Conservation (phyloP, 1,140 invertebrate genomes). For the Telenomus remus region DNA sequence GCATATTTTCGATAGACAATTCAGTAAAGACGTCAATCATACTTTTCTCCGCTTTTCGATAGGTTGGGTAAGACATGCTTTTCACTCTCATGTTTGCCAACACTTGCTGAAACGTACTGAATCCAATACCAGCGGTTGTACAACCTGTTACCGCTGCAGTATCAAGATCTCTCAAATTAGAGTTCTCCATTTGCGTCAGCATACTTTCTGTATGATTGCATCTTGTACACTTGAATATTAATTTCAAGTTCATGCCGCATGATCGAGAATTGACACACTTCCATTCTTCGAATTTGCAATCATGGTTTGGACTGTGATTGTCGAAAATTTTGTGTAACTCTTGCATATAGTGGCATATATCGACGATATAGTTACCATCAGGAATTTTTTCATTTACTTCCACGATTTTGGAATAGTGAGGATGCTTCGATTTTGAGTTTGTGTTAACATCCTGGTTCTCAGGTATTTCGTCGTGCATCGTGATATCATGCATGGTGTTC, state of each 20-base stretch:
- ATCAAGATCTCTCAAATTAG: background rate
- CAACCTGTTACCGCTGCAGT: background rate
- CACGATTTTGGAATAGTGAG: background rate
- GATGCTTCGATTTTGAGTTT: too few relatives aligned
- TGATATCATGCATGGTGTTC: too few relatives aligned
- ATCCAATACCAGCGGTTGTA: background rate
- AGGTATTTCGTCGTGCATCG: too few relatives aligned
- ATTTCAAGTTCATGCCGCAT: background rate
- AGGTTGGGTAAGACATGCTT: slow-evolving; percentile 1
- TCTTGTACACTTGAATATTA: background rate
- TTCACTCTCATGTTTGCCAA: too few relatives aligned
- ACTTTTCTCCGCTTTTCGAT: background rate
- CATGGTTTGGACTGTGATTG: background rate
- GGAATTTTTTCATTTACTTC: background rate
- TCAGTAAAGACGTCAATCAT: background rate
- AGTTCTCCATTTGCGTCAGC: background rate
- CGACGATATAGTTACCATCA: background rate
- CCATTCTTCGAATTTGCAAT: background rate
- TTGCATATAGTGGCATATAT: background rate
- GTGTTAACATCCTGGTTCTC: too few relatives aligned
- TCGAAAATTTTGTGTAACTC: background rate
- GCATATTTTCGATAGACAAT: background rate
- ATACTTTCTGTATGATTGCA: background rate
- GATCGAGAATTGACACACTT: background rate
- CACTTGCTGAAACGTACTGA: background rate